Base-by-base conservation (phyloP, 1,140 invertebrate genomes). In the Adelges cooleyi region DNA sequence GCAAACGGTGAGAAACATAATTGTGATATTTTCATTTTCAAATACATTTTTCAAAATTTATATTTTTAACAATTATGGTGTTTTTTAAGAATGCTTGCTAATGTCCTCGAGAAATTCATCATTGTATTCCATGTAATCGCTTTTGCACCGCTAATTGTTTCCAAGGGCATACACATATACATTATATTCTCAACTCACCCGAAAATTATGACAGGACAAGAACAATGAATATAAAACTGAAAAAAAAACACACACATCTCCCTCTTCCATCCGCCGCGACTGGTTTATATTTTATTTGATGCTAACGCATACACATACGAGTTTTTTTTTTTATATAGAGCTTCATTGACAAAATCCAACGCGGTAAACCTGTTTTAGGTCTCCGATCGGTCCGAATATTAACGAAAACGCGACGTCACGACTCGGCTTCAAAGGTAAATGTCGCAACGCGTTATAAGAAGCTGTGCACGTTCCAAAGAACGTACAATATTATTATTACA, bases 61-160 rank as follows among this genome's bases (percentile, higher is more conserved):
- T n/a, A n/a, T n/a, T n/a, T n/a, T n/a, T n/a, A n/a, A n/a, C n/a
- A n/a, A n/a, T n/a, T n/a, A n/a, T n/a, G n/a, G n/a, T n/a, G n/a
- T n/a, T n/a, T n/a, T n/a, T n/a, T n/a, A n/a, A n/a, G n/a, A n/a
- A n/a, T n/a, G n/a, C 29, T 3, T n/a, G 18, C 13, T 11, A 8
- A n/a, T 25, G 52, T 42, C 52, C 52, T 54, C 23, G 33, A 18
- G 9, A 54, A 15, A 40, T 54, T 38, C 13, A 33, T 33, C 23
- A 20, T 54, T 54, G 36, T n/a, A n/a, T 54, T 22, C 29, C 29
- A 33, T 18, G 51, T 40, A 22, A 23, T 54, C 13, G 15, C 23
- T 54, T 36, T 36, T 54, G 52, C 20, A 20, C 36, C 5, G 36
- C 10, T 54, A 54, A 54, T 54, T 54, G 52, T 54, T 40, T 9